These are phyloP conservation scores for Callospermophilus lateralis DNA, from an alignment of 2,113 vertebrate species.

Conservation along the genomic window DNA sequence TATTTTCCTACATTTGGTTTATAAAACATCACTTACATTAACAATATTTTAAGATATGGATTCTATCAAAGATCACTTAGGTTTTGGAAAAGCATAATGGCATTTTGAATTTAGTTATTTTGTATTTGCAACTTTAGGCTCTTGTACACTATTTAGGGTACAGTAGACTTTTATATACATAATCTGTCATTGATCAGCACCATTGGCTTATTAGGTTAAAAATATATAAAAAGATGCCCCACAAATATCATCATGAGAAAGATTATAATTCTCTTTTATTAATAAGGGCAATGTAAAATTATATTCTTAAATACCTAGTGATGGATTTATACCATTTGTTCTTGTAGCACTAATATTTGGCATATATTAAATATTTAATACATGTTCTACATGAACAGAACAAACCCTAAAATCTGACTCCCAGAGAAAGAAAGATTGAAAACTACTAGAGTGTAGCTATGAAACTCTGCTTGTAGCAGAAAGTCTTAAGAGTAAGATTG, in stretches of 20 bases:
- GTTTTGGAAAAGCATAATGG: background rate
- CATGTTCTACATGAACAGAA: constrained; percentile 1
- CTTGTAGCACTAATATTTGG: background rate
- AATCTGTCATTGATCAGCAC: background rate
- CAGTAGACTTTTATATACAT: constrained; percentile 12
- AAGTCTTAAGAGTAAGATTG: background rate
- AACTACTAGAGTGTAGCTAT: background rate
- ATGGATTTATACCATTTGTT: background rate
- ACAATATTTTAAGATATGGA: constrained; percentile 51
- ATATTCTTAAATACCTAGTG: background rate
- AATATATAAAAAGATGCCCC: constrained; percentile 51
- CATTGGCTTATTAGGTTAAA: background rate
- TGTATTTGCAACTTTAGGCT: constrained; percentile 4
- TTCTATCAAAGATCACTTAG: constrained; percentile 50
- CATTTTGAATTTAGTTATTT: constrained; percentile 45
- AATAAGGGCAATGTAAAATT: background rate
- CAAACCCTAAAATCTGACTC: constrained; percentile 11
- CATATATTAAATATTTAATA: background rate
- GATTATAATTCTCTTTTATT: constrained; percentile 1
- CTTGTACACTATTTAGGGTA: background rate
- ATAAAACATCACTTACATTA: constrained; percentile 17
- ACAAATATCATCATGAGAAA: background rate
- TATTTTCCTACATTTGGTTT: constrained; percentile 36
- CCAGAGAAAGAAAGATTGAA: constrained; percentile 7
- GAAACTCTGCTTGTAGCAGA: background rate